Evolutionary conservation across 2,888 invertebrate genomes (phyloP).

Genomic region (Lypha dubia): DNA sequence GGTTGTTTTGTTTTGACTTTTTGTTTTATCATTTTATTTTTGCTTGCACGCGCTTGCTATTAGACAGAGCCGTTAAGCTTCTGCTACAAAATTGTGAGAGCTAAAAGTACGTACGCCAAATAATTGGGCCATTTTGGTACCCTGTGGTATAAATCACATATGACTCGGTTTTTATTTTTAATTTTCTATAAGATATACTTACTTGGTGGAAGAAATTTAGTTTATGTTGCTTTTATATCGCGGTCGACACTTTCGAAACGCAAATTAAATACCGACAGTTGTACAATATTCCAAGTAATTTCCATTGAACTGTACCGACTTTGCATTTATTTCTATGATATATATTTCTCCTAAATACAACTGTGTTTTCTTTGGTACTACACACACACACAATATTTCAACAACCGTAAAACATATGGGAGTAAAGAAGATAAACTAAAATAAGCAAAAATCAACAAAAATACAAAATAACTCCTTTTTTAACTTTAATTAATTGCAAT

Average conservation of each 20-base stretch:
- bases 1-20: conserved; percentile 46
- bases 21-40: conserved; percentile 35
- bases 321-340: neutral
- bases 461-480: conserved; percentile 54
- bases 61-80: neutral
- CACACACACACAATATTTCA: conserved; percentile 9
- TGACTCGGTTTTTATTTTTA: too few species aligned
- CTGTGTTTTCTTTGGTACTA: neutral
- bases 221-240: too few species aligned
- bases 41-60: neutral
- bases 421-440: conserved; percentile 45
- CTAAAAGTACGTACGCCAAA: too few species aligned
- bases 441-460: conserved; percentile 57
- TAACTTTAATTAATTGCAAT: conserved; percentile 63
- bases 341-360: conserved; percentile 1
- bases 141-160: too few species aligned
- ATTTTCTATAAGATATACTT: too few species aligned
- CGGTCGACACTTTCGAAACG: too few species aligned
- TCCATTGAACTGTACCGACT: neutral
- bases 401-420: conserved; percentile 52
- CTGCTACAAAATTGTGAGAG: too few species aligned
- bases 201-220: too few species aligned
- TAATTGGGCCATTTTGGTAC: too few species aligned
- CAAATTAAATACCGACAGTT: too few species aligned
- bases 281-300: too few species aligned